Evolutionary conservation across 2,888 invertebrate genomes (phyloP).

Genomic region (Callinectes sapidus): DNA sequence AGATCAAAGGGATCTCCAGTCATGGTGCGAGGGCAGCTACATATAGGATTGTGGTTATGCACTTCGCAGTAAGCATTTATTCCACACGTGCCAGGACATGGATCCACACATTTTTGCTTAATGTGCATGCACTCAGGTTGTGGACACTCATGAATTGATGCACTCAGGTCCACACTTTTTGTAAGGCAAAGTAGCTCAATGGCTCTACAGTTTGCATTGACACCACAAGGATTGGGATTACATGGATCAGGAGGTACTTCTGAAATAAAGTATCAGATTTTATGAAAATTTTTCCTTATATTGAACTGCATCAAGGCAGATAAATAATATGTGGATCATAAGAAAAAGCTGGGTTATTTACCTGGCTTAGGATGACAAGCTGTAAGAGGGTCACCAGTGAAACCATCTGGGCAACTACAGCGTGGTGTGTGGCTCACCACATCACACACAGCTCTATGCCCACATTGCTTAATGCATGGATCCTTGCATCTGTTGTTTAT

Average conservation of each 20-base stretch:
- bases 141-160: slow-evolving; percentile 75
- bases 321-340: too few species aligned
- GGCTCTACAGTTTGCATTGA: slow-evolving; percentile 74
- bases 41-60: slow-evolving; percentile 85
- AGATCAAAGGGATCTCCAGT: slow-evolving; percentile 73
- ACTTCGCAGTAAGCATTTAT: slow-evolving; percentile 85
- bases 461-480: slow-evolving; percentile 87
- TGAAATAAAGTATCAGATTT: neutral
- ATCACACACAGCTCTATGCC: slow-evolving; percentile 81
- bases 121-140: slow-evolving; percentile 57
- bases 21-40: slow-evolving; percentile 80
- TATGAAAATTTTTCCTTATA: neutral
- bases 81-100: slow-evolving; percentile 83
- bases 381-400: slow-evolving; percentile 73
- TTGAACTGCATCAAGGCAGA: neutral
- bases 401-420: slow-evolving; percentile 74
- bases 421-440: slow-evolving; percentile 74
- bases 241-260: slow-evolving; percentile 63
- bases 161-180: slow-evolving; percentile 89
- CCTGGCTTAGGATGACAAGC: slow-evolving; percentile 14
- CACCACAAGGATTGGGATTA: slow-evolving; percentile 73
- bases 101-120: slow-evolving; percentile 59
- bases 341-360: slow-evolving; percentile 1
- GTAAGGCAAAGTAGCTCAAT: slow-evolving; percentile 85
- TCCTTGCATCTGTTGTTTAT: slow-evolving; percentile 76